Percentiles rank a stretch among this genome's conserved stretches.
Conservation (phyloP, 1,140 invertebrate genomes). For the Drosophila repleta region DNA sequence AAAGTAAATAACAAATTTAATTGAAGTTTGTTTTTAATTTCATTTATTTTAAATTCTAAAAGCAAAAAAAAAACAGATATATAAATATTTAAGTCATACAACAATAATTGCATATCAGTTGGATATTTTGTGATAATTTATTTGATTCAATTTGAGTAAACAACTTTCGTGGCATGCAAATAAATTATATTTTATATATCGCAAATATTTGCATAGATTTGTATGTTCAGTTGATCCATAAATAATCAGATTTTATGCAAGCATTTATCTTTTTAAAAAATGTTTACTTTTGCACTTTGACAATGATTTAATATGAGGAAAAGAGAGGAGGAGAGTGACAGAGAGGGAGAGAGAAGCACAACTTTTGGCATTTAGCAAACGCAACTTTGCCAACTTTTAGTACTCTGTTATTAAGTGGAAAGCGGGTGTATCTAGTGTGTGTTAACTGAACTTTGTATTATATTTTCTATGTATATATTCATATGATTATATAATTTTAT, state of each 20-base stretch:
- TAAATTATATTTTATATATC: constrained; percentile 14
- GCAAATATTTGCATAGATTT: constrained; percentile 13
- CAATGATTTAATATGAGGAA: constrained; percentile 31
- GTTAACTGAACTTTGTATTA: too few relatives aligned
- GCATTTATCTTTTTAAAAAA: constrained; percentile 35
- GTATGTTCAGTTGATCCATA: constrained; percentile 7
- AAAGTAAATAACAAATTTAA: too few relatives aligned
- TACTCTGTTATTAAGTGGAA: not conserved
- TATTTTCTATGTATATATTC: not conserved
- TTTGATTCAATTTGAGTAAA: not conserved
- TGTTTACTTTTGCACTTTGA: constrained; percentile 49
- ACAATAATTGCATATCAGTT: too few relatives aligned
- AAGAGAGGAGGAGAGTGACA: too few relatives aligned
- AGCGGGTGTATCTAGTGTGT: not conserved
- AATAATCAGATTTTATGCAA: constrained; percentile 19
- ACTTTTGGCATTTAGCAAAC: constrained; percentile 45
- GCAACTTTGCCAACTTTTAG: constrained; percentile 53
- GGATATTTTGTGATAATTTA: too few relatives aligned
- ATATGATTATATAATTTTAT: too few relatives aligned
- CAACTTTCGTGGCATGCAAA: not conserved
- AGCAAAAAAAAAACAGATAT: too few relatives aligned
- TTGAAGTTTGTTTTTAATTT: too few relatives aligned
- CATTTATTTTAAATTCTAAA: too few relatives aligned
- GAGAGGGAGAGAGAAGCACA: not conserved
- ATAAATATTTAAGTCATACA: too few relatives aligned